Conservation (phyloP, 2,113 vertebrate species). For the Indicator maculatus region DNA sequence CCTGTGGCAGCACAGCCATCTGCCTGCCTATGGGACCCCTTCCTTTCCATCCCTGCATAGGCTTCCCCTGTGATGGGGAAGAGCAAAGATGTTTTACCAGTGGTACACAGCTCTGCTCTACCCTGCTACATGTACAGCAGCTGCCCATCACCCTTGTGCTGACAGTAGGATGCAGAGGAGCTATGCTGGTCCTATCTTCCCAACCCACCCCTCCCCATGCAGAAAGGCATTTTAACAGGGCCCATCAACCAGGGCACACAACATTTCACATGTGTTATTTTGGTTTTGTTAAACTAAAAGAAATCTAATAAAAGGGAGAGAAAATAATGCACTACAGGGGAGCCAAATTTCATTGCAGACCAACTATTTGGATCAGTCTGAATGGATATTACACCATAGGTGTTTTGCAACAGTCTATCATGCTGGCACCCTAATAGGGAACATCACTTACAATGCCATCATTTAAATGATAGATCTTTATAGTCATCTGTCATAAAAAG, state of each 20-base stretch:
- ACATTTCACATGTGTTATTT: not conserved
- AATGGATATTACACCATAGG: not conserved
- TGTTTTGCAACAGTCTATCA: not conserved
- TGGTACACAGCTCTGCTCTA: rapidly evolving
- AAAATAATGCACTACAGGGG: not conserved
- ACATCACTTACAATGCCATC: not conserved
- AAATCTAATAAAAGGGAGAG: not conserved
- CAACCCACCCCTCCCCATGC: not conserved
- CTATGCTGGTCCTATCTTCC: not conserved
- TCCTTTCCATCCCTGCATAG: not conserved
- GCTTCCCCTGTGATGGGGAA: not conserved
- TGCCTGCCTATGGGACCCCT: rapidly evolving
- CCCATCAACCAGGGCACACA: not conserved
- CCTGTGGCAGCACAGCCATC: rapidly evolving
- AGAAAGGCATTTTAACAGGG: not conserved
- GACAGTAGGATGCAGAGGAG: not conserved
- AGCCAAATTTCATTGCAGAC: conserved; percentile 11
- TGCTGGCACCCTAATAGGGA: not conserved
- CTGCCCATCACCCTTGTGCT: not conserved
- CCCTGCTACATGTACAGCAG: rapidly evolving
- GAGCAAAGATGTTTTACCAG: not conserved
- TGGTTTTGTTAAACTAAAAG: conserved; percentile 1
- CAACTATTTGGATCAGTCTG: not conserved
- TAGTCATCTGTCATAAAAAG: not conserved
- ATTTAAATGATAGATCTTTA: not conserved